Conservation (phyloP, 2,888 invertebrate genomes). For the Orgyia antiqua region DNA sequence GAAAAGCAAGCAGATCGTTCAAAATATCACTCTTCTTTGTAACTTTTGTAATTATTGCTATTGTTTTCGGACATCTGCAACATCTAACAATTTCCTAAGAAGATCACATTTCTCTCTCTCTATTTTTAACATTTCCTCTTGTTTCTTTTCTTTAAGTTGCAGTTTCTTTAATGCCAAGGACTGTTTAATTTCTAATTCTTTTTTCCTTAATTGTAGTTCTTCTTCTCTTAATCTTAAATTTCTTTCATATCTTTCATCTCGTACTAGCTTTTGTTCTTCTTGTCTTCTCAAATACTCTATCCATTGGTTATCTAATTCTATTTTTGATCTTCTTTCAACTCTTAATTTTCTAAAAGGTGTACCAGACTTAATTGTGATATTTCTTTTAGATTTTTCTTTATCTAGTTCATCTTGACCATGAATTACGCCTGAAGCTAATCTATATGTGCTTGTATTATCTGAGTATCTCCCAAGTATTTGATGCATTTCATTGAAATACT, state of each 20-base stretch:
- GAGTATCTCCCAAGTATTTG: slow-evolving; percentile 48
- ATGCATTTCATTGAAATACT: slow-evolving; percentile 61
- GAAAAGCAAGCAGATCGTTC: no score
- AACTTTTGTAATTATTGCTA: no score
- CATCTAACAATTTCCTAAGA: slow-evolving; percentile 38
- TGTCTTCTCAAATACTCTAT: slow-evolving; percentile 51
- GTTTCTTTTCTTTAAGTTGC: slow-evolving; percentile 51
- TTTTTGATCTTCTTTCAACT: slow-evolving; percentile 48
- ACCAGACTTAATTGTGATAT: slow-evolving; percentile 30
- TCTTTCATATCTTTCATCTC: slow-evolving; percentile 52
- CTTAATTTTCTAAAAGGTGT: slow-evolving; percentile 47
- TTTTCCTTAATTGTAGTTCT: slow-evolving; percentile 47
- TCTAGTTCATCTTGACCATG: slow-evolving; percentile 32
- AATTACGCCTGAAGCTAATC: slow-evolving; percentile 46
- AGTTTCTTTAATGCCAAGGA: slow-evolving; percentile 49
- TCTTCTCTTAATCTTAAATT: slow-evolving; percentile 49
- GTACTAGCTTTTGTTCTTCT: slow-evolving; percentile 44
- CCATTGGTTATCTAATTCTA: slow-evolving; percentile 57
- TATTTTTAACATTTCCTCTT: slow-evolving; percentile 52
- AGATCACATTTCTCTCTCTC: slow-evolving; percentile 55
- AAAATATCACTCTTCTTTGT: no score
- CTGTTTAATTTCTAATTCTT: slow-evolving; percentile 54
- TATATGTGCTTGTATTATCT: slow-evolving; percentile 42
- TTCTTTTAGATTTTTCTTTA: slow-evolving; percentile 36
- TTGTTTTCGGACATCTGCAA: slow-evolving; percentile 38